Conservation (phyloP, 2,888 invertebrate species). For the Tinea trinotella region DNA sequence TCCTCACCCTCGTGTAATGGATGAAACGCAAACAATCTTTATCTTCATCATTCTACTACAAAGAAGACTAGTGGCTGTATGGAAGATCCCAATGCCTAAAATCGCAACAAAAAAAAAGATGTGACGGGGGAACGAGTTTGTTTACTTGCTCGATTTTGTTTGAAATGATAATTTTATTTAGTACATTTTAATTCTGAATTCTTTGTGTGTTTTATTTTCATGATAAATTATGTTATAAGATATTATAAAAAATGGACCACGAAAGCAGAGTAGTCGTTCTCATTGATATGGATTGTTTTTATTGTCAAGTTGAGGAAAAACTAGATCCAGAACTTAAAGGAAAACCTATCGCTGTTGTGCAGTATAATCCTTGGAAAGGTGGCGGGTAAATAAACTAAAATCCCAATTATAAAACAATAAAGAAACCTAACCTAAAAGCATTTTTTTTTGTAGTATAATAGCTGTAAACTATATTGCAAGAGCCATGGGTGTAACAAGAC, state of each 20-base stretch:
- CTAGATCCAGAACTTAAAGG: conserved; percentile 86
- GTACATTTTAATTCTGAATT: too few species aligned
- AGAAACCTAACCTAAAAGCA: not conserved
- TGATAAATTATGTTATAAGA: too few species aligned
- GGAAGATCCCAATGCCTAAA: too few species aligned
- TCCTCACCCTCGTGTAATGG: too few species aligned
- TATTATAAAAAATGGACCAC: conserved; percentile 43
- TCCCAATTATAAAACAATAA: not conserved
- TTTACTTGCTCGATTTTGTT: too few species aligned
- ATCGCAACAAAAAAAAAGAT: too few species aligned
- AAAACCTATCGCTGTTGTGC: conserved; percentile 96
- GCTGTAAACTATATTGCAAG: conserved; percentile 98
- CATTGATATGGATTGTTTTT: conserved; percentile 99
- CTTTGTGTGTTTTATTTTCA: too few species aligned
- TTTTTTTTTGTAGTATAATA: conserved; percentile 73
- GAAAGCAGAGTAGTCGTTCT: conserved; percentile 83
- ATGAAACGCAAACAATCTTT: too few species aligned
- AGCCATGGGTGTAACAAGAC: conserved; percentile 88
- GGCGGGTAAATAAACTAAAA: conserved; percentile 82
- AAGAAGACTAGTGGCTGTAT: too few species aligned
- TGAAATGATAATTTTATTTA: too few species aligned
- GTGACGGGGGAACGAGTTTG: too few species aligned
- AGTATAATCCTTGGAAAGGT: conserved; percentile 94
- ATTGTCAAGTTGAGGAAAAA: conserved; percentile 97
- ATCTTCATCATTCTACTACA: too few species aligned